phyloP scores from a whole-genome alignment of 30 jellyfish, hydroid and myxozoan species.

The Rhopilema esculentum region DNA sequence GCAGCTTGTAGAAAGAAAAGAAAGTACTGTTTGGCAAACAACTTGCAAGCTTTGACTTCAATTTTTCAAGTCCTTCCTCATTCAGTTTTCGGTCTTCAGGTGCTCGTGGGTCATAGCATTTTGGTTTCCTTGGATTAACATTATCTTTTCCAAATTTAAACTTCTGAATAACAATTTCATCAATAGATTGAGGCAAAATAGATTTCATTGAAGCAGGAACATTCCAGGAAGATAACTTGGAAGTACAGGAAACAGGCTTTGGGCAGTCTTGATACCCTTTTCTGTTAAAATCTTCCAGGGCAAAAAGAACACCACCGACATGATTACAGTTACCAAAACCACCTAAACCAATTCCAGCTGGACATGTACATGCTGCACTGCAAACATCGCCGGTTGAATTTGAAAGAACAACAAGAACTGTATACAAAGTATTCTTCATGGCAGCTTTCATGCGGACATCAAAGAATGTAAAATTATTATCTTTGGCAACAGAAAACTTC shows the following conservation, averaged over 20 bases:
- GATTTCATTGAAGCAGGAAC: conserved; percentile 19
- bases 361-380: conserved; percentile 71
- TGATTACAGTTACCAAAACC: conserved; percentile 64
- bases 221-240: conserved; percentile 59
- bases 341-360: conserved; percentile 69
- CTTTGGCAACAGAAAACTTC: conserved; percentile 25
- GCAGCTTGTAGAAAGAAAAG: conserved; percentile 25
- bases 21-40: conserved; percentile 27
- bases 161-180: conserved; percentile 38
- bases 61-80: conserved; percentile 20
- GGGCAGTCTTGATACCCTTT: conserved; percentile 16
- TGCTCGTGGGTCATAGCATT: conserved; percentile 17
- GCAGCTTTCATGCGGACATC: conserved; percentile 58
- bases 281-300: conserved; percentile 51
- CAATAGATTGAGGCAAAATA: conserved; percentile 30
- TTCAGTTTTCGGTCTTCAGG: neutral
- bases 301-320: conserved; percentile 63
- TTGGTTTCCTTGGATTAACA: neutral
- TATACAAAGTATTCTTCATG: conserved; percentile 32
- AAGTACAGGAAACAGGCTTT: conserved; percentile 19
- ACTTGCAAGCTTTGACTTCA: conserved; percentile 16
- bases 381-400: conserved; percentile 47
- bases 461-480: conserved; percentile 16
- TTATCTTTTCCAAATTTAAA: conserved; percentile 36
- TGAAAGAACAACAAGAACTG: conserved; percentile 13